Conservation (phyloP, 2,888 invertebrate species). For the Drosophila algonquin region DNA sequence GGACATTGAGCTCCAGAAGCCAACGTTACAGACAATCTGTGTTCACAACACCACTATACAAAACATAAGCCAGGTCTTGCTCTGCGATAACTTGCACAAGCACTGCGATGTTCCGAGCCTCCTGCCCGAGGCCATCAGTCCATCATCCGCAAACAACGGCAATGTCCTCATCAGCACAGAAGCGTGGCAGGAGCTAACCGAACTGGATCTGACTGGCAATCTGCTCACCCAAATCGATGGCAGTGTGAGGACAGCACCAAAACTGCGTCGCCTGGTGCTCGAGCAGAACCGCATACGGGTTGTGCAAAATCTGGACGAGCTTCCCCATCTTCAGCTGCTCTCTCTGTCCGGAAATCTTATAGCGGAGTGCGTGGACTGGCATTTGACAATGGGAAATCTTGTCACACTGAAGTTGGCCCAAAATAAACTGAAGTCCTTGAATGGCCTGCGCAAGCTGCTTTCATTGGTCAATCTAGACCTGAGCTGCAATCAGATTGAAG, state of each 20-base stretch:
- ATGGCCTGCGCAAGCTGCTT: slow-evolving; percentile 92
- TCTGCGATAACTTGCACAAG: slow-evolving; percentile 94
- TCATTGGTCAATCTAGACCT: slow-evolving; percentile 94
- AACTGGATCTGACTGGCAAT: slow-evolving; percentile 92
- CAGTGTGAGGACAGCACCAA: slow-evolving; percentile 90
- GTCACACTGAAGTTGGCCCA: slow-evolving; percentile 93
- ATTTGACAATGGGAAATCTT: slow-evolving; percentile 94
- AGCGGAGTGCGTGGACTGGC: slow-evolving; percentile 89
- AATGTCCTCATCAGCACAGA: slow-evolving; percentile 48
- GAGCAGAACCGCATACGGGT: slow-evolving; percentile 91
- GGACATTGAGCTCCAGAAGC: slow-evolving; percentile 84
- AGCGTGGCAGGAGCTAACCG: slow-evolving; percentile 88
- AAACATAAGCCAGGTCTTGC: slow-evolving; percentile 89
- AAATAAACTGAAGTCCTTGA: slow-evolving; percentile 90
- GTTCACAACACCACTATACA: slow-evolving; percentile 83
- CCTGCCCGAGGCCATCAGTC: slow-evolving; percentile 41
- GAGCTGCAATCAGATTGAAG: slow-evolving; percentile 92
- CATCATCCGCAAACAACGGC: slow-evolving; percentile 20
- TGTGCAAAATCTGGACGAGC: slow-evolving; percentile 90
- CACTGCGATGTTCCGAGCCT: slow-evolving; percentile 64
- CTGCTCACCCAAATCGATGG: slow-evolving; percentile 91
- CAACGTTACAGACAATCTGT: slow-evolving; percentile 84
- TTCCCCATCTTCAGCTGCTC: slow-evolving; percentile 90
- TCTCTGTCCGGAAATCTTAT: slow-evolving; percentile 93
- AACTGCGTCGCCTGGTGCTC: slow-evolving; percentile 88